Conservation (phyloP, 37 sponge, comb jelly and placozoan genomes). For the Tethya wilhelma region DNA sequence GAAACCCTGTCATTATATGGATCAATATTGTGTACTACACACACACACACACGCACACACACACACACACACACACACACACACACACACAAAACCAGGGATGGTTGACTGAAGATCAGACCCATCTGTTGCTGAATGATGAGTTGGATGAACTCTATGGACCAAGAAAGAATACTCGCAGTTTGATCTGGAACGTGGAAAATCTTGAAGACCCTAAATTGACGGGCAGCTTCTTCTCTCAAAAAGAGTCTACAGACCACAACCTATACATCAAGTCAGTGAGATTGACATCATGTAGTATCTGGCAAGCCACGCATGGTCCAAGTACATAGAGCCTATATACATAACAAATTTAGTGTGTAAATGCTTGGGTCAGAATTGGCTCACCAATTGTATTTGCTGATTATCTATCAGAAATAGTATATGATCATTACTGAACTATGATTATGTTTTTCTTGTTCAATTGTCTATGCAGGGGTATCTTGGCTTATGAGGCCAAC, state of each 20-base stretch:
- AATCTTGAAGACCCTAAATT: slow-evolving; percentile 38
- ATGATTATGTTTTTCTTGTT: too few relatives aligned
- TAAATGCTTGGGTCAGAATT: too few relatives aligned
- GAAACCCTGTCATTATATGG: too few relatives aligned
- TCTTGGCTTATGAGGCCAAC: slow-evolving; percentile 70
- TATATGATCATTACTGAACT: too few relatives aligned
- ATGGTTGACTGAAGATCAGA: slow-evolving; percentile 78
- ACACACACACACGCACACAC: neutral
- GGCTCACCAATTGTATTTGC: too few relatives aligned
- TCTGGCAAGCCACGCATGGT: too few relatives aligned
- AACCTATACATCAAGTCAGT: slow-evolving; percentile 79
- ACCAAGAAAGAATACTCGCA: slow-evolving; percentile 41
- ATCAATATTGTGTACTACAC: too few relatives aligned
- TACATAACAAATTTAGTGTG: too few relatives aligned
- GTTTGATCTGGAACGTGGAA: slow-evolving; percentile 71
- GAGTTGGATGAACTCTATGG: slow-evolving; percentile 76
- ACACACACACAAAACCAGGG: slow-evolving; percentile 34
- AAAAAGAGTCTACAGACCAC: slow-evolving; percentile 60
- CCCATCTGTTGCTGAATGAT: slow-evolving; percentile 65
- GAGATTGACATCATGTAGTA: neutral
- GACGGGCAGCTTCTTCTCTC: slow-evolving; percentile 32
- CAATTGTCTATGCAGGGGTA: slow-evolving; percentile 34
- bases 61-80: neutral
- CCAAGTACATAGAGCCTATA: too few relatives aligned
- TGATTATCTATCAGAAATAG: too few relatives aligned